Conservation (phyloP, 2,113 vertebrate genomes). For the Phaethon lepturus region DNA sequence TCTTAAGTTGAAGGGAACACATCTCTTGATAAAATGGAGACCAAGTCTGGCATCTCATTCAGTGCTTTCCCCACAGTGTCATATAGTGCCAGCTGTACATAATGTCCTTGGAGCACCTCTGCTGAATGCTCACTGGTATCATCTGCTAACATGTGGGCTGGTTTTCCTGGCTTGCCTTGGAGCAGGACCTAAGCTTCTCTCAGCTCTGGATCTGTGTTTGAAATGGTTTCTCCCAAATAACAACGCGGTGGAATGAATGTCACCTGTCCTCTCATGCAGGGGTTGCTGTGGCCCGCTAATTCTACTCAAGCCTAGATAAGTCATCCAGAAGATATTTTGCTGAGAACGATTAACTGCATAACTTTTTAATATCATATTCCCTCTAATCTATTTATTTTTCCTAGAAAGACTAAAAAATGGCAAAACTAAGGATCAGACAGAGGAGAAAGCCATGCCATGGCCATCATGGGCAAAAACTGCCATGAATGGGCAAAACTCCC, state of each 20-base stretch:
- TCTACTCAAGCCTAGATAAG: background rate
- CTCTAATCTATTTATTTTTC: background rate
- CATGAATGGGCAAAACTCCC: background rate
- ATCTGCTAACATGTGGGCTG: background rate
- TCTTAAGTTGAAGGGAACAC: background rate
- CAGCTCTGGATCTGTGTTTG: background rate
- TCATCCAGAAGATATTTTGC: background rate
- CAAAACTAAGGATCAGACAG: background rate
- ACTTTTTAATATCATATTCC: background rate
- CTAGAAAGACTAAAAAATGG: background rate
- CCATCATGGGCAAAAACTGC: background rate
- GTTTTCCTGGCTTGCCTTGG: background rate
- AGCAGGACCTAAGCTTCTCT: background rate
- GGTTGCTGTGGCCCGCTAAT: background rate
- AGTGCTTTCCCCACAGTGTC: background rate
- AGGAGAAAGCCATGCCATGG: background rate
- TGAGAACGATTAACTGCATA: background rate
- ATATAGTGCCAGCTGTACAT: rapidly evolving
- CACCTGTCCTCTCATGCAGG: background rate
- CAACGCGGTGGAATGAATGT: background rate
- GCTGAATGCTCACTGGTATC: background rate
- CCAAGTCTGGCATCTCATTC: background rate
- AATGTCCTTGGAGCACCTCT: background rate
- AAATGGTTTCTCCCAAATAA: background rate
- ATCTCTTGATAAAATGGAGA: background rate